Base-by-base conservation (phyloP, 2,797 vertebrate genomes). In the Schizopygopsis pylzovi region DNA sequence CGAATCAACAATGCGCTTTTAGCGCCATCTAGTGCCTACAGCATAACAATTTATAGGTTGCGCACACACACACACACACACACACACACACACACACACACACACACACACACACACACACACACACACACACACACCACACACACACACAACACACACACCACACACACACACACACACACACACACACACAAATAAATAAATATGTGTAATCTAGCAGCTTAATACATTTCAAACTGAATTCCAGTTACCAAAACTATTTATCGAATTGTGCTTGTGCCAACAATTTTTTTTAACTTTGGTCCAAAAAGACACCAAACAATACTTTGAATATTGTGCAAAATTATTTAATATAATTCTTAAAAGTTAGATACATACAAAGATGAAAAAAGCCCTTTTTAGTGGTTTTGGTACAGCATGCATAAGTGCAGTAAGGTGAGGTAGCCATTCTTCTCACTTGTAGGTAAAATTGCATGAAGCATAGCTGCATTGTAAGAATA, bases 1-100 rank as follows among this genome's bases (percentile, higher is more conserved):
- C 37, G 18, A 41, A 61, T 25, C 12, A 61, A 43, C 13, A 61
- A 28, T 41, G 28, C 0, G 2, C 54, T 4, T 8, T 10, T 25
- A 18, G 20, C 15, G 45, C 82, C 82, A 84, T 33, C 80, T 76
- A 75, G n/a, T 77, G 82, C 13, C 28, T 47, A 43, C 33, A 63
- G 15, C 2, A 15, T 52, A 52, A 25, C 4, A 5, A 41, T 28
- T 20, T 56, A 7, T 39, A n/a, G 20, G 12, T 15, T 16, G 33
- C 59, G 0, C 33, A 33, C 33, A 33, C 33, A 33, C 33, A 33
- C 33, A 33, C 33, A 33, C 33, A 33, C 33, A 33, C 33, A 33
- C 33, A 33, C 33, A 33, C 33, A 33, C 33, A 33, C 33, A 33
- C 33, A 33, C 33, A 33, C 33, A 33, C 33, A 33, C 33, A 33